These are phyloP conservation scores for Orchesellides sinensis DNA, from an alignment of 2,888 invertebrate genomes.

Conservation along the genomic window DNA sequence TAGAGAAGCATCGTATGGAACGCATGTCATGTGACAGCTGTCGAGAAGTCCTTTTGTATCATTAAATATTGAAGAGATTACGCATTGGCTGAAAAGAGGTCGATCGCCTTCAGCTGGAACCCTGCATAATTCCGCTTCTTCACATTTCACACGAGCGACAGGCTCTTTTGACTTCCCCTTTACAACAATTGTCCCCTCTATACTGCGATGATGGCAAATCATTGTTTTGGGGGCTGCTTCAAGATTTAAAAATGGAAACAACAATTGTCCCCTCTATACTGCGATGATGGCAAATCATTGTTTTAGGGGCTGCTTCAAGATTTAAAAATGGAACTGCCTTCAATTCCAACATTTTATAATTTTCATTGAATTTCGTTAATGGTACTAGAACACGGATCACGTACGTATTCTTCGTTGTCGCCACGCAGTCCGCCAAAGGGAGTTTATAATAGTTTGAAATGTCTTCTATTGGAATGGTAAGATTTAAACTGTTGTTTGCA, in stretches of 20 bases:
- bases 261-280: conserved; percentile 12
- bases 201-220: conserved; percentile 32
- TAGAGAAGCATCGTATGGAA: neutral
- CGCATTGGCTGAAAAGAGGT: conserved; percentile 14
- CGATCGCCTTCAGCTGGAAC: conserved; percentile 52
- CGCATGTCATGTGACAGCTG: conserved; percentile 39
- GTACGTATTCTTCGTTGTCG: conserved; percentile 39
- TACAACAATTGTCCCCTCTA: conserved; percentile 24
- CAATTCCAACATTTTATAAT: conserved; percentile 26
- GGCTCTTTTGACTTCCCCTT: neutral
- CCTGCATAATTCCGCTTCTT: conserved; percentile 36
- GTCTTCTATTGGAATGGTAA: conserved; percentile 45
- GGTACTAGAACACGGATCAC: conserved; percentile 61
- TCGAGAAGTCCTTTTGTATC: conserved; percentile 26
- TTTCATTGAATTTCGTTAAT: conserved; percentile 7
- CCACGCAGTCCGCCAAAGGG: conserved; percentile 53
- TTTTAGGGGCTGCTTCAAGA: neutral
- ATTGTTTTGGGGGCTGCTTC: neutral
- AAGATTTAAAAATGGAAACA: conserved; percentile 47
- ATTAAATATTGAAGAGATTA: conserved; percentile 27
- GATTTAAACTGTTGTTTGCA: conserved; percentile 4
- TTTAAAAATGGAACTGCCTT: conserved; percentile 47
- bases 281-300: conserved; percentile 32
- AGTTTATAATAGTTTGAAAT: conserved; percentile 52
- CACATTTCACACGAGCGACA: conserved; percentile 20